A percentile compares a stretch with the other conserved stretches of the same genome.
phyloP scores from a whole-genome alignment of 1,140 invertebrate genomes.

The Calycopis cecrops region DNA sequence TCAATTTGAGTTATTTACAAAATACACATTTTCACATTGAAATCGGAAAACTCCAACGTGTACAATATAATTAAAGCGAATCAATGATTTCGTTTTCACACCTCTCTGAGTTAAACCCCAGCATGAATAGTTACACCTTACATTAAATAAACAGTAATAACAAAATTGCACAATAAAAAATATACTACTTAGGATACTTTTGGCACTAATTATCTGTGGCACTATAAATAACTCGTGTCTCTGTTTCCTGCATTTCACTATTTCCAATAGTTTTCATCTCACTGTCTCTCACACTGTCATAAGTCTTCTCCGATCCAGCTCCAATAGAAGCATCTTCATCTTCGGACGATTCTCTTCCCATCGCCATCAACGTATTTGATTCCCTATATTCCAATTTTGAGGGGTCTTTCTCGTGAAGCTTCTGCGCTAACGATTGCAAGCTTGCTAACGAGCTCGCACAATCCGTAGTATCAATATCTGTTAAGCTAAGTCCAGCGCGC shows the following conservation, averaged over 20 bases:
- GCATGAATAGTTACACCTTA: conserved; percentile 61
- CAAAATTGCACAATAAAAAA: conserved; percentile 74
- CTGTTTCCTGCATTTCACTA: conserved; percentile 57
- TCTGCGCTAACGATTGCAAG: conserved; percentile 85
- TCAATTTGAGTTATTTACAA: conserved; percentile 66
- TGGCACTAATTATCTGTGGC: conserved; percentile 77
- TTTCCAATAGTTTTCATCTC: conserved; percentile 61
- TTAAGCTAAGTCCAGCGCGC: conserved; percentile 90
- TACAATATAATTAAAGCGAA: conserved; percentile 66
- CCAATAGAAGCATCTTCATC: conserved; percentile 55
- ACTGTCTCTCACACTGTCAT: conserved; percentile 58
- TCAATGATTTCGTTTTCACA: conserved; percentile 62
- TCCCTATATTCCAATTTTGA: conserved; percentile 81
- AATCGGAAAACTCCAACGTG: conserved; percentile 56
- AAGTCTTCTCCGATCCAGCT: conserved; percentile 39
- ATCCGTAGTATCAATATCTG: conserved; percentile 95
- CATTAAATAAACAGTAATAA: conserved; percentile 63
- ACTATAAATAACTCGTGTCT: conserved; percentile 71
- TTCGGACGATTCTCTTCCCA: conserved; percentile 58
- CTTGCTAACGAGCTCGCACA: conserved; percentile 94
- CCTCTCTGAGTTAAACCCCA: conserved; percentile 53
- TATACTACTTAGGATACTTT: conserved; percentile 73
- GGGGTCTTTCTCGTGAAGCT: conserved; percentile 89
- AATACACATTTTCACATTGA: conserved; percentile 43
- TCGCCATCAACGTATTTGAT: conserved; percentile 37